Evolutionary conservation across 2,797 vertebrate species (phyloP), one percentile per base, ranked within the genome.

Genomic region (Eutrigla gurnardus): DNA sequence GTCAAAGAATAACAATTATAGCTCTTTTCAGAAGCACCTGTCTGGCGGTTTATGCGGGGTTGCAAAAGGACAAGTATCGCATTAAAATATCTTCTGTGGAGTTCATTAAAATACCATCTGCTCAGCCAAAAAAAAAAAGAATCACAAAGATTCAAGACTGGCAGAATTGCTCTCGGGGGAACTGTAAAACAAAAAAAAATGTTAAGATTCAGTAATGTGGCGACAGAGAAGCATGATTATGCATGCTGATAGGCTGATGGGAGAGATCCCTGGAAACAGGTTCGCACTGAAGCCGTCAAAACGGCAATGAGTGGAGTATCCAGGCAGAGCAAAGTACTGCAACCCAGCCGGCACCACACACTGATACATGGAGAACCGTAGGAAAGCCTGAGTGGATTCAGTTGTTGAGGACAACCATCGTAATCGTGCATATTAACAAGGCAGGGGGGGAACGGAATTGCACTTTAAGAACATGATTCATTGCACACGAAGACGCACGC

Each of bases 21-120:
- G 55, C 57, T 50, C 39, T 77, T 59, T 85, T 67, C 6, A 54
- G 80, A 81, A 78, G 68, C 73, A 87, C 68, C 84, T 85, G 72
- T 15, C 39, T 69, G 73, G 42, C 49, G 80, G 49, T 75, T 86
- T 78, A 74, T 61, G n/a, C 78, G 70, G 69, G 52, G 65, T 65
- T 78, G 42, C 78, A 76, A 78, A 45, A 84, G 75, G 81, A 86
- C 77, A 79, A 78, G 59, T 64, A 46, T 73, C 57, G 50, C 74
- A 83, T 85, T 79, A 71, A 88, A 88, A 75, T 65, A 75, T 81
- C 74, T 87, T 78, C 62, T 77, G 59, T 67, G 17, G 67, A 86
- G 85, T 91, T 89, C 84, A 88, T 89, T 91, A 87, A 89, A 90
- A 80, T 66, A 80, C 86, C 90, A 91, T 90, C 88, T 92, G 90